phyloP scores from a whole-genome alignment of 1,140 invertebrate species.

The Drosophila persimilis region DNA sequence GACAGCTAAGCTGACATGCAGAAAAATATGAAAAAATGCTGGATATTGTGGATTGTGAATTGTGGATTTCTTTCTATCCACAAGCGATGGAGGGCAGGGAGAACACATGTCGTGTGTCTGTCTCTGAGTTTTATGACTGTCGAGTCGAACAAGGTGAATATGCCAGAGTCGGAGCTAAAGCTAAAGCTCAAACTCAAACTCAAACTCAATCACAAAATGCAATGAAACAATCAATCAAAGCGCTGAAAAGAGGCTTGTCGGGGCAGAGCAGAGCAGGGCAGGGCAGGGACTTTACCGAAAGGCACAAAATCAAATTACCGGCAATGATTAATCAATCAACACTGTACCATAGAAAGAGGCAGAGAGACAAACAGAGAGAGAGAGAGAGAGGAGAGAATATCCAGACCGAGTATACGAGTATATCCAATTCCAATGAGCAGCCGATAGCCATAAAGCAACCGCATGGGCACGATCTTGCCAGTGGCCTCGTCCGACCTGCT shows the following conservation, averaged over 20 bases:
- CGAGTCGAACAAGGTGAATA: constrained; percentile 56
- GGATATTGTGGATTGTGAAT: background rate
- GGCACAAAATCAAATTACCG: constrained; percentile 79
- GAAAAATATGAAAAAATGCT: constrained; percentile 35
- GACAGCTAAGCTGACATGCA: constrained; percentile 76
- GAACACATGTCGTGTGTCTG: constrained; percentile 60
- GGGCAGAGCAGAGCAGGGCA: background rate
- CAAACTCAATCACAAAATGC: constrained; percentile 57
- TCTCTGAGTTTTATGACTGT: constrained; percentile 38
- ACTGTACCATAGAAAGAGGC: constrained; percentile 27
- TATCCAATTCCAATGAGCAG: constrained; percentile 25
- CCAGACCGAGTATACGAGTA: constrained; percentile 14
- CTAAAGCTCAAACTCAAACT: constrained; percentile 37
- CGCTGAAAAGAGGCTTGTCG: constrained; percentile 72
- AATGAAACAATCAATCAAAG: constrained; percentile 80
- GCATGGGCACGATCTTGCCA: constrained; percentile 49
- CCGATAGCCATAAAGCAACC: constrained; percentile 40
- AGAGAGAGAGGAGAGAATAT: constrained; percentile 29
- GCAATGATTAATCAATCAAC: constrained; percentile 81
- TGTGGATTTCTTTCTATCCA: no score
- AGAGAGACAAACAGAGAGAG: background rate
- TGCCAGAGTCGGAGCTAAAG: constrained; percentile 37
- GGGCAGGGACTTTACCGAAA: constrained; percentile 35
- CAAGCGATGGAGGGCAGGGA: constrained; percentile 5
- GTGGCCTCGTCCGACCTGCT: constrained; percentile 59